Conservation (phyloP, 2,113 vertebrate species). For the Aramus guarauna region DNA sequence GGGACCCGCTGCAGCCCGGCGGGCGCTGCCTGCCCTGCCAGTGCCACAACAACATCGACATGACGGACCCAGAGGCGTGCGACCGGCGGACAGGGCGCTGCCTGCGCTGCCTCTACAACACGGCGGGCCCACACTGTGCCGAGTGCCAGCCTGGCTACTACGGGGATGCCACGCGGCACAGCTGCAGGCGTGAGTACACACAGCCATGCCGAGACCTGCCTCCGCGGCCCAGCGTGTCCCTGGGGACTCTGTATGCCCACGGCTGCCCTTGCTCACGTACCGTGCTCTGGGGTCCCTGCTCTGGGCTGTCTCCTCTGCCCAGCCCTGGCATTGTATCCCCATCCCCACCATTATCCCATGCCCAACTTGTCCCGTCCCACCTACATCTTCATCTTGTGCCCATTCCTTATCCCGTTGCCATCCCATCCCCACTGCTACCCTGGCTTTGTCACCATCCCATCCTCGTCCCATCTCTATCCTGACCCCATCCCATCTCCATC, state of each 20-base stretch:
- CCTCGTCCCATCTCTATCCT: not conserved
- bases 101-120: slow-evolving; percentile 89
- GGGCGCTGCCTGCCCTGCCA: slow-evolving; percentile 88
- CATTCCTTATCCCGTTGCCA: not conserved
- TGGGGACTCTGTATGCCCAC: fast-evolving
- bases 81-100: slow-evolving; percentile 85
- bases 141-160: slow-evolving; percentile 85
- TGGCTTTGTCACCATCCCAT: not conserved
- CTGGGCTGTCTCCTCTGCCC: not conserved
- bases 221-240: fast-evolving
- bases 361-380: not conserved
- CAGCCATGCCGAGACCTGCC: not conserved
- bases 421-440: not conserved
- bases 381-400: not conserved
- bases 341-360: not conserved
- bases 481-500: not conserved
- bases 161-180: slow-evolving; percentile 85
- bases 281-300: not conserved
- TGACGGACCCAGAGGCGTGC: slow-evolving; percentile 80
- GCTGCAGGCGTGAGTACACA: slow-evolving; percentile 87
- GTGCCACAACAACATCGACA: slow-evolving; percentile 92
- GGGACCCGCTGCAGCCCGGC: slow-evolving; percentile 84
- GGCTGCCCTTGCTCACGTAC: not conserved
- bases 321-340: not conserved
- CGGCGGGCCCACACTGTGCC: slow-evolving; percentile 83